phyloP scores from a whole-genome alignment of 2,797 vertebrate species.

The Sebastolobus alascanus region DNA sequence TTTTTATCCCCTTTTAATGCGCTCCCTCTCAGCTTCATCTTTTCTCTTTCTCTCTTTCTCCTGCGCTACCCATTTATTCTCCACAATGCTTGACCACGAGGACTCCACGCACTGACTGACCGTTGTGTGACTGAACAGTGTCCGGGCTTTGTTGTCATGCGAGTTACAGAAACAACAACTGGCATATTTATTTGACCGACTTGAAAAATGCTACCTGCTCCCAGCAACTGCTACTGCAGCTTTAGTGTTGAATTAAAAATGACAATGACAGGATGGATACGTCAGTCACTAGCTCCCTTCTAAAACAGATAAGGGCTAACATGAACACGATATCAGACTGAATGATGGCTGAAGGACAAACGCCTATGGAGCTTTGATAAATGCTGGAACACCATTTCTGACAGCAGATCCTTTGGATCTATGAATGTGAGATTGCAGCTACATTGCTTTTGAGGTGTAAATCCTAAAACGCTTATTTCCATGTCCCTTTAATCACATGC shows the following conservation, averaged over 20 bases:
- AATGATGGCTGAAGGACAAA: conserved; percentile 9
- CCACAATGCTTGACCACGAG: neutral
- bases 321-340: neutral
- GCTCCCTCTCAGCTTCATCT: neutral
- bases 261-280: neutral
- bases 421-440: neutral
- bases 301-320: neutral
- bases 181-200: neutral
- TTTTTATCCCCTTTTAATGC: neutral
- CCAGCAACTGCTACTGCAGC: neutral
- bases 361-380: neutral
- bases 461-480: conserved; percentile 1
- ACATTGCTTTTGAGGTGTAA: neutral
- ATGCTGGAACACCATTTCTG: neutral
- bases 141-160: neutral
- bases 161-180: neutral
- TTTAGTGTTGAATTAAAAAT: neutral
- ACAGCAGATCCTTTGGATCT: neutral
- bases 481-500: neutral
- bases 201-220: neutral
- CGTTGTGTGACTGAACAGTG: no score
- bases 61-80: neutral
- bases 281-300: neutral
- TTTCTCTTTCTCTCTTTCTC: neutral
- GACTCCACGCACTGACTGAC: neutral